Base-by-base conservation (phyloP, 2,888 invertebrate species). In the Sipha maydis region DNA sequence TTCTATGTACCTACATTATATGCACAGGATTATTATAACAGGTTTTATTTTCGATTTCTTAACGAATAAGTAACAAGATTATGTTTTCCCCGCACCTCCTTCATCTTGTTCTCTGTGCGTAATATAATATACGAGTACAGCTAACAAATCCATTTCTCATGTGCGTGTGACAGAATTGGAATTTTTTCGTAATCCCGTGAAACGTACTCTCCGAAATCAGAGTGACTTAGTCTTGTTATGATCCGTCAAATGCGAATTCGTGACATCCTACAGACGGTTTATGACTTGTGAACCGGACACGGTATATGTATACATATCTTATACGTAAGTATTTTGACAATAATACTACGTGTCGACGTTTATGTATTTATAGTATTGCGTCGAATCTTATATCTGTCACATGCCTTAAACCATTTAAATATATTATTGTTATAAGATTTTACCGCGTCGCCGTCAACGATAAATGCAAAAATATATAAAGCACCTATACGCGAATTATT, bases 31-130 rank as follows among this genome's bases (percentile, higher is more conserved):
- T 80, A 80, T 80, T 38, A 38, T n/a, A 61, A 38, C 61, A 61
- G 79, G 80, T 80, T 80, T 80, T 38, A 61, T 67, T 80, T 61
- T 19, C 19, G 61, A 80, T 67, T 80, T 61, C 38, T 80, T 67
- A n/a, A 48, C 41, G 28, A 28, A 41, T 69, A 82, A 82, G 67
- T 82, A 82, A 82, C 41, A 82, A 41, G 69, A 82, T 82, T 69
- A 80, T 0, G 34, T 56, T 79, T 79, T 34, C 41, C 82, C 1
- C 21, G 21, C 1, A 9, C 67, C 28, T 11, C 14, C 41, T 41
- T 80, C 9, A n/a, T 82, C 61, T 17, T 69, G 28, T 28, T 34
- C 11, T 25, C 31, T 67, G 41, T 79, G 5, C 34, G 38, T 38
- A 77, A 28, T n/a, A 17, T 38, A 73, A 34, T 38, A 34, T 38